Conservation (phyloP, 2,888 invertebrate species). For the Exocentrus adspersus region DNA sequence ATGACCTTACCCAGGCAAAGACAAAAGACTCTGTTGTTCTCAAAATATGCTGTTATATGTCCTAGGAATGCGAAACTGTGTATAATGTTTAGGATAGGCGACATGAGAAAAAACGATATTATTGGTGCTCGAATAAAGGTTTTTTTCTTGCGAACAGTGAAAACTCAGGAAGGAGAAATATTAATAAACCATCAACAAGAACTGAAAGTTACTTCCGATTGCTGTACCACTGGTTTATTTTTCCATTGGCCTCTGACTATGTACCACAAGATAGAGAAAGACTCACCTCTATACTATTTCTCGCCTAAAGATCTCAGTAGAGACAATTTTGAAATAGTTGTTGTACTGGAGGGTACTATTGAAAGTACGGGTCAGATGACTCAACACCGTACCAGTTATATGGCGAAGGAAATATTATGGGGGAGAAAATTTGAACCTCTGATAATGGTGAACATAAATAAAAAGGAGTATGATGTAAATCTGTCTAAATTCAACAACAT, state of each 20-base stretch:
- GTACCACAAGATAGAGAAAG: slow-evolving; percentile 83
- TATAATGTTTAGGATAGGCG: slow-evolving; percentile 89
- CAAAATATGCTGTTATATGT: slow-evolving; percentile 84
- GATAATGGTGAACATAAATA: slow-evolving; percentile 30
- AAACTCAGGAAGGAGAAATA: slow-evolving; percentile 80
- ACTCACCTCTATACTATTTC: slow-evolving; percentile 86
- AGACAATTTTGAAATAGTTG: slow-evolving; percentile 67
- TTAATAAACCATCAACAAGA: slow-evolving; percentile 83
- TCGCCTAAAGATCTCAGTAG: slow-evolving; percentile 85
- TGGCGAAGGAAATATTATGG: slow-evolving; percentile 44
- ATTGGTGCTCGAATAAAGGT: slow-evolving; percentile 87
- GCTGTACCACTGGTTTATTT: slow-evolving; percentile 83
- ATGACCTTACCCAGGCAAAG: slow-evolving; percentile 91
- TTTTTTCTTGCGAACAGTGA: slow-evolving; percentile 78
- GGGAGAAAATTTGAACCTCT: slow-evolving; percentile 37
- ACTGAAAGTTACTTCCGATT: slow-evolving; percentile 69
- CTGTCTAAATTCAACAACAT: slow-evolving; percentile 42
- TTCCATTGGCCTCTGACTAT: slow-evolving; percentile 95
- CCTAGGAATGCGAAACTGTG: slow-evolving; percentile 83
- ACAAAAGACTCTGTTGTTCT: slow-evolving; percentile 90
- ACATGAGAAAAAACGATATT: slow-evolving; percentile 91
- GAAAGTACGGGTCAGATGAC: slow-evolving; percentile 43
- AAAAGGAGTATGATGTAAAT: slow-evolving; percentile 41
- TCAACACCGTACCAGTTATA: slow-evolving; percentile 43
- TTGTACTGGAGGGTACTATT: slow-evolving; percentile 43